phyloP scores from a whole-genome alignment of 2,797 vertebrate species.

The Lycodopsis pacificus region DNA sequence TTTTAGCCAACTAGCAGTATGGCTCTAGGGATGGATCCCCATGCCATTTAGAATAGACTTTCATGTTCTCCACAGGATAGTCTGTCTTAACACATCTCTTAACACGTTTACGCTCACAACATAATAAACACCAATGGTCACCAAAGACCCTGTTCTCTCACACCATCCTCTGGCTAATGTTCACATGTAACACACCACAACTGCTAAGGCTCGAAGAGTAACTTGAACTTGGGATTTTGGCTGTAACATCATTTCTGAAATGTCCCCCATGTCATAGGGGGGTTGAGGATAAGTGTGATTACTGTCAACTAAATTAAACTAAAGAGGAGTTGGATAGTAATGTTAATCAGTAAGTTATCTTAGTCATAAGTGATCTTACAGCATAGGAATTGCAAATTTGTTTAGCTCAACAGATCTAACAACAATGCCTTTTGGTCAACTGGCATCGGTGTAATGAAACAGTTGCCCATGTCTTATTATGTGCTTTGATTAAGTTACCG shows the following conservation, averaged over 20 bases:
- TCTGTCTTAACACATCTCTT: too few species aligned
- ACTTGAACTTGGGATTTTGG: background rate
- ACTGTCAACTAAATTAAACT: background rate
- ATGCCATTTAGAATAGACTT: background rate
- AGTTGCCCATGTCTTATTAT: background rate
- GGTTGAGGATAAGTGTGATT: background rate
- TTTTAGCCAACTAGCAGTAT: slow-evolving; percentile 6
- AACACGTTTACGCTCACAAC: background rate
- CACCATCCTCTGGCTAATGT: background rate
- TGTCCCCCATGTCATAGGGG: background rate
- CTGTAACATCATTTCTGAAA: background rate
- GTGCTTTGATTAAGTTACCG: background rate
- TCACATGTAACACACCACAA: background rate
- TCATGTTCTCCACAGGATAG: background rate
- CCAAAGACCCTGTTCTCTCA: background rate
- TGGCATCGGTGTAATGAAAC: background rate
- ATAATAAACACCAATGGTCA: background rate
- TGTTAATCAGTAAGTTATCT: background rate
- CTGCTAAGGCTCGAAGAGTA: background rate
- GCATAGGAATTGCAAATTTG: background rate
- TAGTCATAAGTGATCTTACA: background rate
- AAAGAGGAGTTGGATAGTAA: background rate
- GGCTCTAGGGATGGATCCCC: background rate
- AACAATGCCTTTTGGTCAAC: background rate
- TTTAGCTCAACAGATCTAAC: background rate